Evolutionary conservation across 2,797 vertebrate genomes (phyloP).

Genomic region (Myotis planiceps): DNA sequence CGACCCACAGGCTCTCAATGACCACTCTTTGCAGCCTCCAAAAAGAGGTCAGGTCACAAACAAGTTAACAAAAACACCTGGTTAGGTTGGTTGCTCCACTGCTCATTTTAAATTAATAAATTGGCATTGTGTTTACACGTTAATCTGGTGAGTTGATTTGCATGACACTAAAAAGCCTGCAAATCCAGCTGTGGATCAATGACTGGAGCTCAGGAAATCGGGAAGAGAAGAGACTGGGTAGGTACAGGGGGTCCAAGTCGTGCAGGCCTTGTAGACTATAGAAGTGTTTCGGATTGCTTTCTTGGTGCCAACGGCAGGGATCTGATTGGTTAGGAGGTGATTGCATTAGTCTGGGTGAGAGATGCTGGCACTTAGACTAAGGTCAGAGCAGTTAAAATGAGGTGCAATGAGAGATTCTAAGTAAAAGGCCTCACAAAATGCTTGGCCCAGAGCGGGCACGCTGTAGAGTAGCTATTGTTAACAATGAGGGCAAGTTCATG

Average conservation of each 20-base stretch:
- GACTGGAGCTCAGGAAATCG: background rate
- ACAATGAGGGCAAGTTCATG: background rate
- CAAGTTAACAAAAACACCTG: background rate
- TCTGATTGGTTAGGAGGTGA: background rate
- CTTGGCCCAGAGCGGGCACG: background rate
- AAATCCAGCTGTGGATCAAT: background rate
- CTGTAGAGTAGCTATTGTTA: background rate
- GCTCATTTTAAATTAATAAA: conserved; percentile 37
- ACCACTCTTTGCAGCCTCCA: background rate
- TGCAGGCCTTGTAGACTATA: background rate
- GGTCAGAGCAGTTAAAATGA: background rate
- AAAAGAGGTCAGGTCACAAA: conserved; percentile 4
- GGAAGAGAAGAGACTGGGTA: background rate
- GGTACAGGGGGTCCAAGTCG: background rate
- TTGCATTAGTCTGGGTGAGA: background rate
- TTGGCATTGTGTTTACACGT: background rate
- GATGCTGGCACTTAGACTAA: background rate
- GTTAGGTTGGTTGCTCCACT: background rate
- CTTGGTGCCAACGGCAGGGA: background rate
- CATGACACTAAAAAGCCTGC: background rate
- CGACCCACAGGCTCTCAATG: background rate
- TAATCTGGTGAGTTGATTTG: conserved; percentile 15
- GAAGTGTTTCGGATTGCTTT: background rate
- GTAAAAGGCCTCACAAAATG: background rate
- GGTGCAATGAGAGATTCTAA: background rate